A percentile compares a stretch with the other conserved stretches of the same genome.
These are phyloP conservation scores for Ptychodera flava DNA, from an alignment of 35 echinoderm and acorn worm species.

Conservation along the genomic window DNA sequence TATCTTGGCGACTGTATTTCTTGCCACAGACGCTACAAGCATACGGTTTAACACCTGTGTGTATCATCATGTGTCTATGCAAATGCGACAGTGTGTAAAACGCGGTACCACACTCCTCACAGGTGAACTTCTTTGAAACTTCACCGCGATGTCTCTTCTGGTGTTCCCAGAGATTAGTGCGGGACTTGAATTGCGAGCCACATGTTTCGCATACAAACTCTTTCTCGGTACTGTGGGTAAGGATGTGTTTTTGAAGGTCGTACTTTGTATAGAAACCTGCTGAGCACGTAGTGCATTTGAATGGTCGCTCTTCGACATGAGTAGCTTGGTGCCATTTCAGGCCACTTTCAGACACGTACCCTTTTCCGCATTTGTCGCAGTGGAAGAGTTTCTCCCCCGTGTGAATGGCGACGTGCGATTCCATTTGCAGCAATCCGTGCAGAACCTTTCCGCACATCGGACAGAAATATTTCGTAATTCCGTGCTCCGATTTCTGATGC, in stretches of 20 bases:
- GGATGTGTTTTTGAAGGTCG: constrained; percentile 22
- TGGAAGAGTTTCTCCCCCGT: constrained; percentile 4
- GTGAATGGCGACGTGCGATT: constrained; percentile 5
- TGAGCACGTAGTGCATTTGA: constrained; percentile 2
- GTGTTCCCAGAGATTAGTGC: constrained; percentile 8
- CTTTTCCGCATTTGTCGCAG: constrained; percentile 24
- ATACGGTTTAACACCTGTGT: constrained; percentile 17
- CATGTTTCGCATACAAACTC: constrained; percentile 15
- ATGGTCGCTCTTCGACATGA: constrained; percentile 13
- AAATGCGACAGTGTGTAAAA: constrained; percentile 19
- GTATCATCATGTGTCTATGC: constrained; percentile 14
- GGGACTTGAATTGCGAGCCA: neutral
- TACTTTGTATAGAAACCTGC: neutral
- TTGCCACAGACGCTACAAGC: constrained; percentile 19
- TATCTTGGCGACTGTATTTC: constrained; percentile 14
- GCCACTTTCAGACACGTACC: constrained; percentile 8
- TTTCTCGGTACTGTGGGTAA: constrained; percentile 6
- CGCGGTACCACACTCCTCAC: constrained; percentile 12
- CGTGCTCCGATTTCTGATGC: no score
- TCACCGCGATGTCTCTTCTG: constrained; percentile 1
- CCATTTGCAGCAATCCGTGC: constrained; percentile 9
- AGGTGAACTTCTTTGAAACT: constrained; percentile 15
- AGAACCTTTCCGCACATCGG: constrained; percentile 13
- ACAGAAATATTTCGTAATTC: constrained; percentile 11
- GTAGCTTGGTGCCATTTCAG: constrained; percentile 13